Conservation (phyloP, 2,888 invertebrate species). For the Amblyteles armatorius region DNA sequence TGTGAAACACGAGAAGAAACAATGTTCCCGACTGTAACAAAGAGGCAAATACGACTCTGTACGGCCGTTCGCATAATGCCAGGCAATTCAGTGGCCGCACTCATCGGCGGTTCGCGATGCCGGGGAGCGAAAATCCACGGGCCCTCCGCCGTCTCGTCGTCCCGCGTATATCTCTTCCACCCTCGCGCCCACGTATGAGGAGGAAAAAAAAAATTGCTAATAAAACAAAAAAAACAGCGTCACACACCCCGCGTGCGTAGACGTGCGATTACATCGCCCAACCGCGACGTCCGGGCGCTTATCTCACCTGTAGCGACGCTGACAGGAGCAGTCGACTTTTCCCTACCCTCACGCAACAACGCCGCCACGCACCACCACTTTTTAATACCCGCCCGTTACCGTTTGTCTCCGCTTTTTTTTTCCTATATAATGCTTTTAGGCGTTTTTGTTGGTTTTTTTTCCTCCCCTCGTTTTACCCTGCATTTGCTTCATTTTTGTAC, state of each 20-base stretch:
- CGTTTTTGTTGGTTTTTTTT: slow-evolving; percentile 5
- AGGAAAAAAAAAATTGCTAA: background rate
- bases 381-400: slow-evolving; percentile 56
- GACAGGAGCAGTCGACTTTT: slow-evolving; percentile 53
- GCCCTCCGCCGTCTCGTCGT: background rate
- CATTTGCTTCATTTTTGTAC: slow-evolving; percentile 21
- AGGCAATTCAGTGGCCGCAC: slow-evolving; percentile 13
- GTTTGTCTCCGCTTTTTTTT: slow-evolving; percentile 56
- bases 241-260: slow-evolving; percentile 43
- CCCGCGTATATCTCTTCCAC: slow-evolving; percentile 24
- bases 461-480: background rate
- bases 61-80: slow-evolving; percentile 41
- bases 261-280: slow-evolving; percentile 63
- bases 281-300: slow-evolving; percentile 60
- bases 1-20: slow-evolving; percentile 48
- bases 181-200: slow-evolving; percentile 2
- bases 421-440: slow-evolving; percentile 30
- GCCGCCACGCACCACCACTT: slow-evolving; percentile 59
- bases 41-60: slow-evolving; percentile 47
- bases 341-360: slow-evolving; percentile 56
- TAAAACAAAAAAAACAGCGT: background rate
- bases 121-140: slow-evolving; percentile 11
- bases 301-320: slow-evolving; percentile 65
- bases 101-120: slow-evolving; percentile 1
- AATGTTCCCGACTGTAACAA: slow-evolving; percentile 49